These are phyloP conservation scores for Brachypalpus laphriformis DNA, from an alignment of 2,888 invertebrate genomes.

Conservation along the genomic window DNA sequence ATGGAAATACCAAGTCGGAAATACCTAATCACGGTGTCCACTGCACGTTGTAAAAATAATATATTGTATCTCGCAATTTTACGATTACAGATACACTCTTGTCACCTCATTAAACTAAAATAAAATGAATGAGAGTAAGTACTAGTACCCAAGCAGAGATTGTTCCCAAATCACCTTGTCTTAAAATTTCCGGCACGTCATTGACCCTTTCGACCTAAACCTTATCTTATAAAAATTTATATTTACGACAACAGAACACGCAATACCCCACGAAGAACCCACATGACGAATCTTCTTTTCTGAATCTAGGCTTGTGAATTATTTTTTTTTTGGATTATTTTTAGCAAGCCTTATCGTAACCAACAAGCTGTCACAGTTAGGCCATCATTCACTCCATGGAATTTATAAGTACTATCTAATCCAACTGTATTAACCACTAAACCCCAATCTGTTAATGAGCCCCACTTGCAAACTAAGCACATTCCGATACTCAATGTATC, in stretches of 20 bases:
- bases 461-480: constrained; percentile 66
- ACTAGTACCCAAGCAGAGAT: not conserved
- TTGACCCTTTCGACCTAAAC: constrained; percentile 5
- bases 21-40: too few relatives aligned
- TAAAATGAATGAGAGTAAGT: not conserved
- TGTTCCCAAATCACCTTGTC: too few relatives aligned
- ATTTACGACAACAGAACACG: not conserved
- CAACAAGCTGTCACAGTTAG: not conserved
- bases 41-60: too few relatives aligned
- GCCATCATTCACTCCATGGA: not conserved
- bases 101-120: not conserved
- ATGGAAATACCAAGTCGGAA: not conserved
- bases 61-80: not conserved
- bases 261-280: constrained; percentile 31
- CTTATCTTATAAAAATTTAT: constrained; percentile 6
- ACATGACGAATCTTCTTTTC: constrained; percentile 2
- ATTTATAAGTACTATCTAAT: not conserved
- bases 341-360: not conserved
- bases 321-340: not conserved
- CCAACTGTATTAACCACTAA: constrained; percentile 39
- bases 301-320: not conserved
- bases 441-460: constrained; percentile 50
- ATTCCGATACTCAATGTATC: constrained; percentile 35
- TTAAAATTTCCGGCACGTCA: not conserved
- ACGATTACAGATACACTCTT: constrained; percentile 4